Conservation (phyloP, 1,140 invertebrate species). For the Orussus abietinus region DNA sequence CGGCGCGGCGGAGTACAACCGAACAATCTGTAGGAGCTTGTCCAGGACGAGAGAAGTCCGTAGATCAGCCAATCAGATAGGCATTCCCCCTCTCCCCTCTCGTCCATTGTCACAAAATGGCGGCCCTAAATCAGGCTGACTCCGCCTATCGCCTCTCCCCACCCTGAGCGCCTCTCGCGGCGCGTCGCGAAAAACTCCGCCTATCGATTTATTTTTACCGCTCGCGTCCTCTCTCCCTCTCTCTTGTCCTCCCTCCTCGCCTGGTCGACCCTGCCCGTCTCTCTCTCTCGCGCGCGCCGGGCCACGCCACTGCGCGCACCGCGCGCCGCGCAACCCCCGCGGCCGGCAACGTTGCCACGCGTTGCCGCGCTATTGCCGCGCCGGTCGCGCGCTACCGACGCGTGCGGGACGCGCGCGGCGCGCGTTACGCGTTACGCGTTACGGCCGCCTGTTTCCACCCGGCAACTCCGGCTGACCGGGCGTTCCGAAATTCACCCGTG, state of each 20-base stretch:
- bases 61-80: constrained; percentile 56
- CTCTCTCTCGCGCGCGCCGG: constrained; percentile 2
- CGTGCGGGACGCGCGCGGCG: no score
- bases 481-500: no score
- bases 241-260: neutral
- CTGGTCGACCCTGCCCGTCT: no score
- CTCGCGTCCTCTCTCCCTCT: constrained; percentile 18
- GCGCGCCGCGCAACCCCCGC: constrained; percentile 5
- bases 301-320: no score
- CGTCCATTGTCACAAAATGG: constrained; percentile 54
- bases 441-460: no score
- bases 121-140: constrained; percentile 53
- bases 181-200: constrained; percentile 52
- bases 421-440: no score
- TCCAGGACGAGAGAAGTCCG: constrained; percentile 50
- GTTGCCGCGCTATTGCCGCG: constrained; percentile 10
- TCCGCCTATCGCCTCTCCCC: constrained; percentile 43
- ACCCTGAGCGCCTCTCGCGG: constrained; percentile 34
- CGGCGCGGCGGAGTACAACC: constrained; percentile 44
- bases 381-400: constrained; percentile 13
- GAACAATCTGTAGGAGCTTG: constrained; percentile 55
- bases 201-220: constrained; percentile 55
- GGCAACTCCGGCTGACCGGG: no score
- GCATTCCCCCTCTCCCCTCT: constrained; percentile 46
- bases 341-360: neutral